Conservation (phyloP, 2,797 vertebrate genomes). For the Phrynocephalus guinanensis region DNA sequence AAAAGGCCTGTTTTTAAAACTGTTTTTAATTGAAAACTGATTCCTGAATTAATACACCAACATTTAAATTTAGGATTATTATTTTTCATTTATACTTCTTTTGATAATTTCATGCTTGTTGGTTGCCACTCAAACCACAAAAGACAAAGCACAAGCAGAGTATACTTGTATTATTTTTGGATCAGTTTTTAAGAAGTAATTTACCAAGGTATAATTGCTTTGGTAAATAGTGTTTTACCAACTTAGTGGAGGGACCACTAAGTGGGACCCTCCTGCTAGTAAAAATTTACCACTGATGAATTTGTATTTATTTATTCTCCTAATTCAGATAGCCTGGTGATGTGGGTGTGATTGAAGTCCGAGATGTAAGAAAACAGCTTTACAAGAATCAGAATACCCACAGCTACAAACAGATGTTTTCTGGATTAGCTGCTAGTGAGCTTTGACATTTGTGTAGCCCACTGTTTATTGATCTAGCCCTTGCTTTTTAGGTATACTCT, state of each 20-base stretch:
- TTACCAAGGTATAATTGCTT: too few species aligned
- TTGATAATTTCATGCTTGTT: too few species aligned
- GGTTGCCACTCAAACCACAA: too few species aligned
- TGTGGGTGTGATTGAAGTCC: conserved; percentile 34
- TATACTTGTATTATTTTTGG: too few species aligned
- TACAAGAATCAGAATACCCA: conserved; percentile 48
- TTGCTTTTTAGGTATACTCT: conserved; percentile 33
- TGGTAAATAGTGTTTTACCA: not conserved
- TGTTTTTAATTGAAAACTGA: too few species aligned
- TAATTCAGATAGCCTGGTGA: not conserved
- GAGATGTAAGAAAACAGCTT: conserved; percentile 32
- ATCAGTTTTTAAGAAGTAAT: too few species aligned
- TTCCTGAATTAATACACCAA: too few species aligned
- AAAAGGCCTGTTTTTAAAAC: too few species aligned
- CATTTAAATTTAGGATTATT: too few species aligned
- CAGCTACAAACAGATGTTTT: conserved; percentile 45
- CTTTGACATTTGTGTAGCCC: conserved; percentile 30
- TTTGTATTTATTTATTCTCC: conserved; percentile 21
- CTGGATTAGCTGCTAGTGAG: conserved; percentile 29
- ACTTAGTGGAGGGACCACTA: too few species aligned
- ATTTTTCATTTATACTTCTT: too few species aligned
- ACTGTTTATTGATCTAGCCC: conserved; percentile 40
- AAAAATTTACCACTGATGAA: conserved; percentile 30
- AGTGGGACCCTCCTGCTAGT: conserved; percentile 10
- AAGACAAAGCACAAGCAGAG: too few species aligned